Percentiles rank a stretch among this genome's conserved stretches.
Evolutionary conservation across 1,140 invertebrate genomes (phyloP).

Genomic region (Sesamia nonagrioides): DNA sequence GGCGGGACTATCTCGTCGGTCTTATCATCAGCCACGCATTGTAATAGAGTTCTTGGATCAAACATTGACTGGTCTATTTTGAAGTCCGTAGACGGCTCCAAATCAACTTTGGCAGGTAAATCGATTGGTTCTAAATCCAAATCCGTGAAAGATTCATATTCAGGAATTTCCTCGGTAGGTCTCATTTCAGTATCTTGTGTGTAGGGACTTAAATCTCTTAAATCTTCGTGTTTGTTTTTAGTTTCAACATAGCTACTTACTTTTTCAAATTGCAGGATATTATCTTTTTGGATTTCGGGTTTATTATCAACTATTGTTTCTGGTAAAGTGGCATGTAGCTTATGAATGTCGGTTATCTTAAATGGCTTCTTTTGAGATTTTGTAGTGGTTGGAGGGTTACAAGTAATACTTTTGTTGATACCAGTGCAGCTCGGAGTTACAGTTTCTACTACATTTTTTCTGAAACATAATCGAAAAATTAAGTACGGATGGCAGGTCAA

Average conservation of each 20-base stretch:
- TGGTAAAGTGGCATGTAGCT: slow-evolving; percentile 60
- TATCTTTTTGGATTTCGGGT: background rate
- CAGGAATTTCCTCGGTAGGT: background rate
- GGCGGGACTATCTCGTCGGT: slow-evolving; percentile 65
- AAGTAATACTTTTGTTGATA: background rate
- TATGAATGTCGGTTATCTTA: slow-evolving; percentile 72
- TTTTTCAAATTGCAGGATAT: background rate
- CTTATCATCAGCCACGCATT: slow-evolving; percentile 57
- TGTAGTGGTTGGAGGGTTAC: background rate
- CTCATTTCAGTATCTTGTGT: background rate
- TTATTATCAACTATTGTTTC: slow-evolving; percentile 31
- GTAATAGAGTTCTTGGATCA: slow-evolving; percentile 75
- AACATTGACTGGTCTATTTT: slow-evolving; percentile 71
- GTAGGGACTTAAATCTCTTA: background rate
- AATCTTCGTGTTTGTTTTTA: background rate
- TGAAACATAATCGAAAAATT: background rate
- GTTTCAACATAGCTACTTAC: background rate
- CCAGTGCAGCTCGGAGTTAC: slow-evolving; percentile 3
- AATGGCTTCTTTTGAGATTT: slow-evolving; percentile 62
- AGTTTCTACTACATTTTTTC: background rate
- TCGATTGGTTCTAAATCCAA: slow-evolving; percentile 13
- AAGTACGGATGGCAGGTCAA: no score
- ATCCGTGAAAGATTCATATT: background rate
- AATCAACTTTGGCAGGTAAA: slow-evolving; percentile 25
- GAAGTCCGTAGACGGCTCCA: slow-evolving; percentile 45